Base-by-base conservation (phyloP, 2,113 vertebrate genomes). In the Zapornia atra region DNA sequence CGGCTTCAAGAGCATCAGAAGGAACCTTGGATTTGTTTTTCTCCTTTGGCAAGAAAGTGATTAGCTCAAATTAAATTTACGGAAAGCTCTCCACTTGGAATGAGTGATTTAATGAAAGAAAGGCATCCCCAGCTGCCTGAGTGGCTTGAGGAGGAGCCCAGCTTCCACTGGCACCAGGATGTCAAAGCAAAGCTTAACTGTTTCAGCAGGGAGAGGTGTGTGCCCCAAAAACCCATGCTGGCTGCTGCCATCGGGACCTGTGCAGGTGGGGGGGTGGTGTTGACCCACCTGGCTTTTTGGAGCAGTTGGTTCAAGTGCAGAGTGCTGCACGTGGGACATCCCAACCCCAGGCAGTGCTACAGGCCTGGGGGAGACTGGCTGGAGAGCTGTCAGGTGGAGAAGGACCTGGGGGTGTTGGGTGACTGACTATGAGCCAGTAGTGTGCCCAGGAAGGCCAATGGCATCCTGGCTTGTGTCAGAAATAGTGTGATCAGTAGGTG, bases 41-140 rank as follows among this genome's bases (percentile, higher is more conserved):
- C 92, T 97, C 93, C 93, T 93, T 96, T 94, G 96, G 94, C 96
- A 96, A 94, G 94, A 92, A 90, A 96, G 79, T 83, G 84, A 94
- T 94, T 90, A 79, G 66, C 92, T 86, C 92, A 93, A 97, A 96
- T 95, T 96, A 81, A 95, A 95, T 96, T 92, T 95, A 78, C 21
- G 26, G 71, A 96, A 68, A 70, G 76, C 96, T 86, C 79, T 95
- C 57, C 2, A 54, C 86, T 86, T 34, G 53, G 88, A 90, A 90
- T 14, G 22, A 83, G 85, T 13, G 57, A 21, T 86, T 96, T 93
- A 96, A 95, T 94, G 93, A 75, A 68, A 92, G 93, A 95, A 94
- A 95, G 72, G 28, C 51, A 2, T 88, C 79, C 82, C 53, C 5
- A 22, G 36, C 19, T 64, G 91, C 50, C 0, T 0, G 68, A 75